Percentiles rank a stretch among this genome's conserved stretches.
Evolutionary conservation across 2,113 vertebrate genomes (phyloP).

Genomic region (Tringa solitaria): DNA sequence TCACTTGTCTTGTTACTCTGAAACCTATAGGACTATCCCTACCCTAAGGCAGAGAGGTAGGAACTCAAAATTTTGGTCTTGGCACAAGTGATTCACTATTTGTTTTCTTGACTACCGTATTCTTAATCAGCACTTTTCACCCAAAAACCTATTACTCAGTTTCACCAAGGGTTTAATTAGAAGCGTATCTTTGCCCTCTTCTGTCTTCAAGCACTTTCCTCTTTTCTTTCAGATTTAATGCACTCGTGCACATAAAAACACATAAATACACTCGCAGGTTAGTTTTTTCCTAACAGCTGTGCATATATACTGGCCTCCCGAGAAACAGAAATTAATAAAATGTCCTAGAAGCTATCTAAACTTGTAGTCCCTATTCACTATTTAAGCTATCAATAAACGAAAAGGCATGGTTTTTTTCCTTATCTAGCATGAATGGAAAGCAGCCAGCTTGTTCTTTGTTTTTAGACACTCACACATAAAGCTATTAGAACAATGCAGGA

Average conservation of each 20-base stretch:
- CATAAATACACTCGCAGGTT: neutral
- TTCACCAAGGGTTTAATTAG: constrained; percentile 21
- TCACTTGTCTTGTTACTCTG: neutral
- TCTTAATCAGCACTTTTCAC: neutral
- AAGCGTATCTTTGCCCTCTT: neutral
- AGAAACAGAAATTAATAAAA: neutral
- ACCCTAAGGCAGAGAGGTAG: neutral
- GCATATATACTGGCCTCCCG: neutral
- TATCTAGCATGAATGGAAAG: neutral
- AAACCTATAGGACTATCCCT: neutral
- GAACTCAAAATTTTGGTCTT: neutral
- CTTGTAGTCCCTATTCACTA: neutral
- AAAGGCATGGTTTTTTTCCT: neutral
- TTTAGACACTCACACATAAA: neutral
- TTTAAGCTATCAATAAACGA: neutral
- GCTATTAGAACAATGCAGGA: neutral
- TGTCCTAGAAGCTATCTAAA: neutral
- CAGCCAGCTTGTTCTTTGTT: neutral
- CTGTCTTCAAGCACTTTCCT: neutral
- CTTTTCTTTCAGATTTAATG: neutral
- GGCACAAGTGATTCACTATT: neutral
- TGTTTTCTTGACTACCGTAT: neutral
- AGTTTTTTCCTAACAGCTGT: neutral
- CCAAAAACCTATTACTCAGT: neutral
- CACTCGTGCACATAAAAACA: neutral